These are phyloP conservation scores for Eulithis prunata DNA, from an alignment of 2,888 invertebrate genomes.

Conservation along the genomic window DNA sequence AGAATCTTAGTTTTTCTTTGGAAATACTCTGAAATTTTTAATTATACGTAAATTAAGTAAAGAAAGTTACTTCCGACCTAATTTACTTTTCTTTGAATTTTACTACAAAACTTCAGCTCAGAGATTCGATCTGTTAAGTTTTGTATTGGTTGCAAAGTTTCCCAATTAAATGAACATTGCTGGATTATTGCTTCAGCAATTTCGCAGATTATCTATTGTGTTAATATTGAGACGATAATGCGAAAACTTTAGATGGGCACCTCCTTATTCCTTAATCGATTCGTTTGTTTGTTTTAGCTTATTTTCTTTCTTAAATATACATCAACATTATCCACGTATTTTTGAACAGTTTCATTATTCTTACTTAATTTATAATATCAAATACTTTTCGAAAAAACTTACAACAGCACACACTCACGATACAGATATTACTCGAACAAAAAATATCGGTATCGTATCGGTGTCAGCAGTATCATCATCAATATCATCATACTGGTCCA, in stretches of 20 bases:
- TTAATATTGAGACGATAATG: constrained; percentile 38
- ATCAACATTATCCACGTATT: too few species aligned
- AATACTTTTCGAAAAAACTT: too few species aligned
- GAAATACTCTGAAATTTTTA: neutral
- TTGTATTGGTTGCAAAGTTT: constrained; percentile 38
- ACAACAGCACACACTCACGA: too few species aligned
- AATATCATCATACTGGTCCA: too few species aligned
- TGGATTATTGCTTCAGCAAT: constrained; percentile 21
- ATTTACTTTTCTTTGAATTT: constrained; percentile 1
- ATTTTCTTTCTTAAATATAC: neutral
- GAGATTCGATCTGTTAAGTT: constrained; percentile 28
- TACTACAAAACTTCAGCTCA: constrained; percentile 21
- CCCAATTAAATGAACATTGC: constrained; percentile 43
- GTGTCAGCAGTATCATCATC: too few species aligned
- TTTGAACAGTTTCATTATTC: too few species aligned
- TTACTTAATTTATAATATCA: too few species aligned
- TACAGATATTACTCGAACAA: too few species aligned
- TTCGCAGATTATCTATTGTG: constrained; percentile 40
- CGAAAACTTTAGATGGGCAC: constrained; percentile 36
- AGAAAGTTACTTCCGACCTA: neutral
- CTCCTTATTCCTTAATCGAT: constrained; percentile 11
- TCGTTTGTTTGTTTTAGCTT: constrained; percentile 18
- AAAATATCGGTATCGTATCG: too few species aligned
- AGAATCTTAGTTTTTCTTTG: too few species aligned
- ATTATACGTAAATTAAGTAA: neutral